Evolutionary conservation across 1,140 invertebrate species (phyloP).

Genomic region (Aphelenchoides avenae): DNA sequence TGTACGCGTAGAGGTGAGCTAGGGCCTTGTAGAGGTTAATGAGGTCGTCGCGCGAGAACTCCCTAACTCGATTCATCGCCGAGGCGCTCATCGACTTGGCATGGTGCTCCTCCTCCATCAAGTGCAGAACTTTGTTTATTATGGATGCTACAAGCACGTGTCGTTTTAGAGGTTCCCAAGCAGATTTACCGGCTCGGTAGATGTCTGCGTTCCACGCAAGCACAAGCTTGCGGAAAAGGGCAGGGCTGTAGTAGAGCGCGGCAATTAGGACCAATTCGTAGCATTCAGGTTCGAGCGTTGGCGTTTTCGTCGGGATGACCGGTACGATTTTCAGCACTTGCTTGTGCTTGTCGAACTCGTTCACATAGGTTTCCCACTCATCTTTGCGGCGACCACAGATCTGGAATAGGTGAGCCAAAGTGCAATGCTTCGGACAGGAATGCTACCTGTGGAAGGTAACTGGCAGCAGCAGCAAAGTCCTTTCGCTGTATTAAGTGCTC

Average conservation of each 20-base stretch:
- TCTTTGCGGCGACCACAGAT: conserved; percentile 65
- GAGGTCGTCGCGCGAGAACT: conserved; percentile 15
- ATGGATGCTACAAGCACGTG: conserved; percentile 21
- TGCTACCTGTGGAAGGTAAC: conserved; percentile 35
- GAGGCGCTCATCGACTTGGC: background rate
- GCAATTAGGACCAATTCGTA: conserved; percentile 94
- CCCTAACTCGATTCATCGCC: conserved; percentile 1
- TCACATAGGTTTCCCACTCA: conserved; percentile 87
- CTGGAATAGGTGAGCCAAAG: conserved; percentile 12
- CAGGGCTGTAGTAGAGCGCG: conserved; percentile 78
- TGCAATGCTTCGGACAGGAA: background rate
- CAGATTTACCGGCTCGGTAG: conserved; percentile 68
- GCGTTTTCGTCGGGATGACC: conserved; percentile 70
- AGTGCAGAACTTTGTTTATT: conserved; percentile 61
- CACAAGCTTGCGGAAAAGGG: conserved; percentile 71
- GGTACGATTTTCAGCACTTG: conserved; percentile 78
- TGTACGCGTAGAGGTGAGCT: conserved; percentile 82
- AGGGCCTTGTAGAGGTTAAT: conserved; percentile 63
- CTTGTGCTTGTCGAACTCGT: conserved; percentile 79
- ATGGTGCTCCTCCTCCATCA: conserved; percentile 7
- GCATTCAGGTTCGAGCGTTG: conserved; percentile 73
- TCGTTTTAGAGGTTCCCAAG: conserved; percentile 4
- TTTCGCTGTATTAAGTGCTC: conserved; percentile 28
- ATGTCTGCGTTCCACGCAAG: conserved; percentile 80
- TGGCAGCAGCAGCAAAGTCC: conserved; percentile 33